Conservation (phyloP, 2,797 vertebrate genomes). For the Geotrypetes seraphini region DNA sequence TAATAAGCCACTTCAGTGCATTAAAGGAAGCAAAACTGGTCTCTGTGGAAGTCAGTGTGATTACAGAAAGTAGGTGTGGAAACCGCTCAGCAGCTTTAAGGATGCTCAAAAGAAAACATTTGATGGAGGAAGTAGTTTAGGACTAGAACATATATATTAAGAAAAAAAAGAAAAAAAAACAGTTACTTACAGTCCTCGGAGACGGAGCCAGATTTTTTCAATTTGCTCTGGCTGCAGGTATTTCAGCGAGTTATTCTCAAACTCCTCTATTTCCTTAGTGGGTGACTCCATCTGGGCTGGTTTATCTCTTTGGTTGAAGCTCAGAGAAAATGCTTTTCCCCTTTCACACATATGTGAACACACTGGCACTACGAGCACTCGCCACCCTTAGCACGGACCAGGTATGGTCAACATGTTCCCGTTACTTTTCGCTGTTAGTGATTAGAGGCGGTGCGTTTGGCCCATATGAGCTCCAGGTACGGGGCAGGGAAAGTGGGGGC, state of each 20-base stretch:
- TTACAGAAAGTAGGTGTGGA: conserved; percentile 29
- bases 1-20: conserved; percentile 5
- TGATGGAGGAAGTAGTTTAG: background rate
- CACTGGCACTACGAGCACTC: conserved; percentile 6
- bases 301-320: conserved; percentile 25
- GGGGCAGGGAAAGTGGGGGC: background rate
- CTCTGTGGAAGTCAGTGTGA: conserved; percentile 21
- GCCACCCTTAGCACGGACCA: conserved; percentile 19
- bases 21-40: conserved; percentile 2
- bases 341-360: conserved; percentile 3
- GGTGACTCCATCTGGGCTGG: conserved; percentile 85
- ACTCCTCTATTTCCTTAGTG: conserved; percentile 97
- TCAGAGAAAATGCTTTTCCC: conserved; percentile 5
- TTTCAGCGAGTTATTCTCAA: conserved; percentile 93
- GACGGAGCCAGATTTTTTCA: conserved; percentile 97
- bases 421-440: background rate
- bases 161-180: background rate
- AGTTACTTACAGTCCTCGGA: conserved; percentile 90
- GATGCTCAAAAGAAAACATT: background rate
- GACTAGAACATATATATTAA: no score
- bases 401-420: conserved; percentile 13
- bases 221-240: conserved; percentile 95
- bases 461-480: conserved; percentile 10
- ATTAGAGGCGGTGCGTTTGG: background rate
- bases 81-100: conserved; percentile 15